A percentile compares a stretch with the other conserved stretches of the same genome.
These are phyloP conservation scores for Lacanobia wlatinum DNA, from an alignment of 2,888 invertebrate species.

Conservation along the genomic window DNA sequence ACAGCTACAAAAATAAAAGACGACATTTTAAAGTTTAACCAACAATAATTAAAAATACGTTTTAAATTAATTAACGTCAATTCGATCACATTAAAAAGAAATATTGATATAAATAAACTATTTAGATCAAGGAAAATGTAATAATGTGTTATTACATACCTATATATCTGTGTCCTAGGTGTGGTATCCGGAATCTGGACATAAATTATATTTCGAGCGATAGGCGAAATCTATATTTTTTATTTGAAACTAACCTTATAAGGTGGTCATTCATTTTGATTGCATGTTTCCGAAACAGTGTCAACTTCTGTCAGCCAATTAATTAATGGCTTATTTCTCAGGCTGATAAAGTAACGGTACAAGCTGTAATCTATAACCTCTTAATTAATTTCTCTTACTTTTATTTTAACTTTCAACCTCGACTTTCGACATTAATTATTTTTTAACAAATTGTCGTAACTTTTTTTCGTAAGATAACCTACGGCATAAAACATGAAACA, in stretches of 20 bases:
- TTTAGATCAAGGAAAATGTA: conserved; percentile 66
- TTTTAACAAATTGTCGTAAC: conserved; percentile 40
- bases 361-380: conserved; percentile 19
- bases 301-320: conserved; percentile 41
- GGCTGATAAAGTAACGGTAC: conserved; percentile 17
- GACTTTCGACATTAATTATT: conserved; percentile 34
- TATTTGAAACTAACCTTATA: conserved; percentile 53
- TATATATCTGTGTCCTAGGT: conserved; percentile 52
- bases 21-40: conserved; percentile 7
- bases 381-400: conserved; percentile 43
- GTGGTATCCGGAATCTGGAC: conserved; percentile 65
- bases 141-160: conserved; percentile 43
- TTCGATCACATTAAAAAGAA: conserved; percentile 56
- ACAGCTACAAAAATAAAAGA: conserved; percentile 13
- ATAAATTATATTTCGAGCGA: conserved; percentile 54
- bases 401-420: conserved; percentile 27
- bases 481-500: background rate
- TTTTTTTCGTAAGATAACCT: conserved; percentile 2
- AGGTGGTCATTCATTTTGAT: conserved; percentile 56
- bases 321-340: conserved; percentile 48
- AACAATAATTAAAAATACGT: conserved; percentile 42
- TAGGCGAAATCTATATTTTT: conserved; percentile 55
- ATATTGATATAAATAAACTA: conserved; percentile 57
- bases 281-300: conserved; percentile 49
- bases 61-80: conserved; percentile 51